Percentiles rank a stretch among this genome's conserved stretches.
phyloP scores from a whole-genome alignment of 2,113 vertebrate genomes.

The Myanophis thanlyinensis region DNA sequence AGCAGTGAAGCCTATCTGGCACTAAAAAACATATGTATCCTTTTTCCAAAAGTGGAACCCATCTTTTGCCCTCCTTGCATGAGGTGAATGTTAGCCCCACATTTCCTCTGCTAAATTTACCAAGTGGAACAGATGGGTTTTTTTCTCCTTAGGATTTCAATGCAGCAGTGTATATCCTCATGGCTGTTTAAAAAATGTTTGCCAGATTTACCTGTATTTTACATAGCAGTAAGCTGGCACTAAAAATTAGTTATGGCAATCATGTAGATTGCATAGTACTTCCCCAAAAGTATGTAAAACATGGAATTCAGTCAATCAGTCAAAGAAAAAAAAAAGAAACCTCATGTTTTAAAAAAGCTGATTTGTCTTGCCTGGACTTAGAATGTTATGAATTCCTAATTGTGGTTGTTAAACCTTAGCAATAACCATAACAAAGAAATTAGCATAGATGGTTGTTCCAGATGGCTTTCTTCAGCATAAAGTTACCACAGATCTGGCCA shows the following conservation, averaged over 20 bases:
- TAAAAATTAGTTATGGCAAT: conserved; percentile 58
- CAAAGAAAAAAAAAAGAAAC: conserved; percentile 45
- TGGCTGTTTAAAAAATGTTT: conserved; percentile 1
- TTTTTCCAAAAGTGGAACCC: neutral
- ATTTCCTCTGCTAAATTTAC: neutral
- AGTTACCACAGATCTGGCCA: conserved; percentile 52
- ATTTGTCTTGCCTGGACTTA: conserved; percentile 50
- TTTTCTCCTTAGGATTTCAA: conserved; percentile 26
- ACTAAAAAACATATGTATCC: neutral
- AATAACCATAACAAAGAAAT: conserved; percentile 58
- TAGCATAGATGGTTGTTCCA: conserved; percentile 33
- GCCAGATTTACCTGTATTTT: conserved; percentile 55
- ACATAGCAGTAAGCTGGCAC: conserved; percentile 65
- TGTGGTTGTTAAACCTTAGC: conserved; percentile 55
- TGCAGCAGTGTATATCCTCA: conserved; percentile 32
- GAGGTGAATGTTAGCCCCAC: neutral
- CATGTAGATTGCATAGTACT: conserved; percentile 66
- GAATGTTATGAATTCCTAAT: conserved; percentile 56
- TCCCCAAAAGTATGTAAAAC: conserved; percentile 72
- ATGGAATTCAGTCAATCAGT: conserved; percentile 65
- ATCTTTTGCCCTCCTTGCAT: neutral
- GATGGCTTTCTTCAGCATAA: conserved; percentile 30
- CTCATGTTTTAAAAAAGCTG: conserved; percentile 61
- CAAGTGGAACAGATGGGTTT: neutral
- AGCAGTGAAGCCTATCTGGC: neutral